phyloP scores from a whole-genome alignment of 2,888 invertebrate species.

The Macropis europaea region DNA sequence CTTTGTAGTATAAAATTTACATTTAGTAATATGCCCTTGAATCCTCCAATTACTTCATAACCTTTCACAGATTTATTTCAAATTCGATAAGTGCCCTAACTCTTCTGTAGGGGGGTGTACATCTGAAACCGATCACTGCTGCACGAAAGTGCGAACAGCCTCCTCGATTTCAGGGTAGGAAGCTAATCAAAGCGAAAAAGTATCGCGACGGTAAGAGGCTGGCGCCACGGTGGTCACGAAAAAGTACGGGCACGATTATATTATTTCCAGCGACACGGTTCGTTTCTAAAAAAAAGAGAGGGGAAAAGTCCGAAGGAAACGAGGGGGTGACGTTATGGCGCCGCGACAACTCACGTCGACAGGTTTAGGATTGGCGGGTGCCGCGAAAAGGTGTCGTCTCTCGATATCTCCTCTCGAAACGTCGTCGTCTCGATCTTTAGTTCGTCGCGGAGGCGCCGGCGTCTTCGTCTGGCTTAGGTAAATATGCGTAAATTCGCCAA shows the following conservation, averaged over 20 bases:
- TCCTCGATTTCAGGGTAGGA: background rate
- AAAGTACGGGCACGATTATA: conserved; percentile 44
- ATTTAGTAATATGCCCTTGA: too few relatives aligned
- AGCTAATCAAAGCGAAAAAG: background rate
- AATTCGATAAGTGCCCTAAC: too few relatives aligned
- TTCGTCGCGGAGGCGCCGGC: conserved; percentile 60
- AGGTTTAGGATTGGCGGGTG: conserved; percentile 61
- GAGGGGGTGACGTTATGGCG: conserved; percentile 47
- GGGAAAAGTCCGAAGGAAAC: conserved; percentile 25
- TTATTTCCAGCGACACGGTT: conserved; percentile 52
- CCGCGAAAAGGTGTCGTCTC: conserved; percentile 41
- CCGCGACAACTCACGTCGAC: conserved; percentile 56
- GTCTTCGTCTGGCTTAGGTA: conserved; percentile 59
- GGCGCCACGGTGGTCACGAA: conserved; percentile 25
- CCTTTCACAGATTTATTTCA: too few relatives aligned
- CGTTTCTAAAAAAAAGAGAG: conserved; percentile 29
- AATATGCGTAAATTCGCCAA: conserved; percentile 67
- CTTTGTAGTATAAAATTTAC: too few relatives aligned
- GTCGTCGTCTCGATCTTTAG: conserved; percentile 33
- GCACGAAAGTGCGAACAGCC: too few relatives aligned
- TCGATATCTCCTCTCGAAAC: conserved; percentile 28
- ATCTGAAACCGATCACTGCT: too few relatives aligned
- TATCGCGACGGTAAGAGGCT: background rate
- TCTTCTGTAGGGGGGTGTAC: too few relatives aligned
- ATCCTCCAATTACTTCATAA: too few relatives aligned